Evolutionary conservation across 2,797 vertebrate species (phyloP), one percentile per base, ranked within the genome.

Genomic region (Coluber constrictor): DNA sequence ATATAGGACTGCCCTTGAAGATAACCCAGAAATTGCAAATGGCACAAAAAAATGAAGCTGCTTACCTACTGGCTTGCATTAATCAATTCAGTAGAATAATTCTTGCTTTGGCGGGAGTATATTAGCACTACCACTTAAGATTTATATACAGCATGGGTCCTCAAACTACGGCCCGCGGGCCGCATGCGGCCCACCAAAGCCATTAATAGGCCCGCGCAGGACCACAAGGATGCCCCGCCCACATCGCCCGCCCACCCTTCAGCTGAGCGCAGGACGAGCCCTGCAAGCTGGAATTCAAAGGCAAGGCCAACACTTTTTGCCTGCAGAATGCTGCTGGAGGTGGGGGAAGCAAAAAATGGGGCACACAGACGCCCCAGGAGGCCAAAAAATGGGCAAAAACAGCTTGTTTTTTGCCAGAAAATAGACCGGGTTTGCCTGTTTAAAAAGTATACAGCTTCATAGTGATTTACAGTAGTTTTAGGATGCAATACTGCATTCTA

Each of bases 321-420:
- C 54, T 55, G 54, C 11, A 12, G 54, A 12, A 51, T 51, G 51
- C 51, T 51, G 51, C 51, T 51, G 51, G 8, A 51, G 51, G 51
- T 54, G 51, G 51, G 9, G 51, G 9, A 54, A 9, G 9, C 1
- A 10, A 54, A 54, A 54, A 54, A 9, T 54, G 51, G 51, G 51
- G 51, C 9, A 10, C 51, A 54, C 51, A 54, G 51, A 54, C 0
- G 1, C 51, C 51, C 9, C 51, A 54, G 51, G 51, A 10, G 51
- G 8, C 51, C 1, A 51, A 51, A 1, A 51, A 51, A 51, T 2
- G 8, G 51, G 51, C 0, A 0, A 2, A 54, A 54, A 54, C 0
- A 1, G 9, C 51, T 9, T 0, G 0, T 54, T 54, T 54, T 54
- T 54, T 0, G 51, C 51, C 51, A 54, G 0, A 54, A 54, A 54